Percentiles rank a stretch among this genome's conserved stretches.
Evolutionary conservation across 2,797 vertebrate species (phyloP).

Genomic region (Poecilia gillii): DNA sequence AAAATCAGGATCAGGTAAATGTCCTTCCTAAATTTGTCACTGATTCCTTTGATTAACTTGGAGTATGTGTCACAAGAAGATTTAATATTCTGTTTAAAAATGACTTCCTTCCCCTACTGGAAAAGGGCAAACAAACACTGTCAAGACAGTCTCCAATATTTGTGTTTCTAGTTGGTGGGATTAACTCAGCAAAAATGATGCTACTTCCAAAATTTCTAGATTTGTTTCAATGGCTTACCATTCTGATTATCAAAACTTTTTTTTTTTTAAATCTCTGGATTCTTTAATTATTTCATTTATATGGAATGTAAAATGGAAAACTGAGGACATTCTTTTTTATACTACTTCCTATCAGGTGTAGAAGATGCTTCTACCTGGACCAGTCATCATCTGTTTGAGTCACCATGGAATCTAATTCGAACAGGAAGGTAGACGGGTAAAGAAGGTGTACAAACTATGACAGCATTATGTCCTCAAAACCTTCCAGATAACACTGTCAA

Average conservation of each 20-base stretch:
- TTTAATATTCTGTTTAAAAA: neutral
- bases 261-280: neutral
- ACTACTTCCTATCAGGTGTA: neutral
- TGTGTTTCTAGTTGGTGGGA: neutral
- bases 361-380: neutral
- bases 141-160: neutral
- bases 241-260: neutral
- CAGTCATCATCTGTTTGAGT: neutral
- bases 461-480: neutral
- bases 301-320: neutral
- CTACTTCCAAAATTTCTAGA: neutral
- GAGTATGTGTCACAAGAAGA: neutral
- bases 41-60: neutral
- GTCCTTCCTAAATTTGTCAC: neutral
- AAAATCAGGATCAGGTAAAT: neutral
- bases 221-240: neutral
- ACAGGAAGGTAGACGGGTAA: neutral
- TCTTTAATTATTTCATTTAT: neutral
- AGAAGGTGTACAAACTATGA: neutral
- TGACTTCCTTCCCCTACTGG: neutral
- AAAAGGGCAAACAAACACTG: neutral
- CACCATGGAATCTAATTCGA: neutral
- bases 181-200: neutral
- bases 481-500: neutral
- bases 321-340: neutral